Conservation (phyloP, 2,113 vertebrate species). For the Bombycilla garrulus region DNA sequence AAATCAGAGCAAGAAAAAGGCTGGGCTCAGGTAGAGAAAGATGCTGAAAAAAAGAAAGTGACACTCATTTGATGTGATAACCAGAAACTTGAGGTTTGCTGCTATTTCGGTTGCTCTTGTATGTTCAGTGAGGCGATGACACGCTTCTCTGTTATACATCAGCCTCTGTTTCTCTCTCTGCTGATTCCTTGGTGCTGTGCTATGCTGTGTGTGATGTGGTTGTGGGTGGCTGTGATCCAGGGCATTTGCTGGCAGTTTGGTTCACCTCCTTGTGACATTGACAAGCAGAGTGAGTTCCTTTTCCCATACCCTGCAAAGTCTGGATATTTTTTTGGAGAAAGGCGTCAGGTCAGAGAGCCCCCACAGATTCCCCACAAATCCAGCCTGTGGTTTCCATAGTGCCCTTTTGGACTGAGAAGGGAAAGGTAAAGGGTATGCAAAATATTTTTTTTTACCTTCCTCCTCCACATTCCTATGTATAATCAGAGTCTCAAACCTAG, state of each 20-base stretch:
- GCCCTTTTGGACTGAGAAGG: slow-evolving; percentile 70
- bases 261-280: neutral
- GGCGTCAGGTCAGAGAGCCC: slow-evolving; percentile 61
- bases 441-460: neutral
- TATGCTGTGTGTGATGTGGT: neutral
- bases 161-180: neutral
- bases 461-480: neutral
- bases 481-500: neutral
- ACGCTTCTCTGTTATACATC: neutral
- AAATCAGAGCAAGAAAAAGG: neutral
- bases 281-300: neutral
- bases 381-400: slow-evolving; percentile 62
- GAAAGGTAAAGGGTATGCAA: neutral
- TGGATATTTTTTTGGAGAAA: slow-evolving; percentile 68
- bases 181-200: neutral
- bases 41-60: neutral
- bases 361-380: slow-evolving; percentile 60
- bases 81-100: neutral
- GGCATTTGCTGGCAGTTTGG: neutral
- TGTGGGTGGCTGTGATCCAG: neutral
- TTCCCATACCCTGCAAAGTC: slow-evolving; percentile 57
- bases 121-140: neutral
- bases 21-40: neutral
- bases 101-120: neutral
- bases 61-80: neutral